These are phyloP conservation scores for Ricordea florida DNA, from an alignment of 92 coral and sea anemone genomes.

Conservation along the genomic window DNA sequence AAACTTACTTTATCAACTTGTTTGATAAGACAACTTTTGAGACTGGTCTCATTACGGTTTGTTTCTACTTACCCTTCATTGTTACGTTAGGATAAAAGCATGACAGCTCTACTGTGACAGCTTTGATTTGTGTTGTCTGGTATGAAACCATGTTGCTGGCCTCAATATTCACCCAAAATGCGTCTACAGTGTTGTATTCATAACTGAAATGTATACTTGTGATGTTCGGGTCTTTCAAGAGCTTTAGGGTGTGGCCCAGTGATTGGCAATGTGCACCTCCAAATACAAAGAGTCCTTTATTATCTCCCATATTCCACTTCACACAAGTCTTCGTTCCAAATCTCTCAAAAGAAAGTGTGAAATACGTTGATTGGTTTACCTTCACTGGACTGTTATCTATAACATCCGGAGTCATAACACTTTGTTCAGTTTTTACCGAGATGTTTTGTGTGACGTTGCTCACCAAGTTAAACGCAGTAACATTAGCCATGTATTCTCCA, in stretches of 20 bases:
- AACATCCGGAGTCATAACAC: slow-evolving; percentile 30
- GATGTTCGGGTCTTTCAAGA: not conserved
- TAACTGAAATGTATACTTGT: slow-evolving; percentile 23
- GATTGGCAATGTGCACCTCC: slow-evolving; percentile 56
- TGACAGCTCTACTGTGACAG: slow-evolving; percentile 35
- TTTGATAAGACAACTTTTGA: not conserved
- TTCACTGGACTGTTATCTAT: slow-evolving; percentile 71
- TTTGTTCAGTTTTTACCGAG: slow-evolving; percentile 32
- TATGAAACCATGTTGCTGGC: slow-evolving; percentile 76
- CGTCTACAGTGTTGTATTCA: slow-evolving; percentile 33
- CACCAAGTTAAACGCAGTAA: slow-evolving; percentile 73
- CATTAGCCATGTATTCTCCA: slow-evolving; percentile 14
- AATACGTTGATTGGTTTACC: slow-evolving; percentile 25
- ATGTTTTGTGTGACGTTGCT: slow-evolving; percentile 19
- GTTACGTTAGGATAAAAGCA: slow-evolving; percentile 75
- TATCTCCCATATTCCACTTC: slow-evolving; percentile 63
- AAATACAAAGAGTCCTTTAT: slow-evolving; percentile 35
- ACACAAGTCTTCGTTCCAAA: slow-evolving; percentile 77
- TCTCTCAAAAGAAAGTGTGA: slow-evolving; percentile 51
- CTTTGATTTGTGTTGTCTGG: slow-evolving; percentile 32
- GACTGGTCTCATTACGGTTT: no score
- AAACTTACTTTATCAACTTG: not conserved
- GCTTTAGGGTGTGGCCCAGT: not conserved
- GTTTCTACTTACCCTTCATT: slow-evolving; percentile 74
- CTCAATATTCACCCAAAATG: slow-evolving; percentile 62